Base-by-base conservation (phyloP, 2,113 vertebrate genomes). In the Thalassoma bifasciatum region DNA sequence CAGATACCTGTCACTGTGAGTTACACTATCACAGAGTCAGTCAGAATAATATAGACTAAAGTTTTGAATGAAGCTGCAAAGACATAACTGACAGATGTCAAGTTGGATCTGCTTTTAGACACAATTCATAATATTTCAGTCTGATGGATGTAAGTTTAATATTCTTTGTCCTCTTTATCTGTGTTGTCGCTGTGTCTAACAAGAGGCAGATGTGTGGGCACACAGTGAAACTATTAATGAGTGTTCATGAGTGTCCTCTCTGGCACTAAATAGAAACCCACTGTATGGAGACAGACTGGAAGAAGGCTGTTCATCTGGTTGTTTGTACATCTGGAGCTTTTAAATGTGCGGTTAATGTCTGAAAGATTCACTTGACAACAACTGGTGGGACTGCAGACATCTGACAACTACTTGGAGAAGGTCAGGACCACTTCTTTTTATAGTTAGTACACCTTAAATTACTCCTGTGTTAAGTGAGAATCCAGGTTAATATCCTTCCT, bases 131-230 rank as follows among this genome's bases (percentile, higher is more conserved):
- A 30, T 30, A 30, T 30, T 30, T 30, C 30, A 30, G 30, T 30
- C 30, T 30, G 30, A 30, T 30, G 30, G 30, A 30, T 30, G 30
- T 30, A 30, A 3, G 6, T 6, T 30, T 6, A 30, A 6, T 30
- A 30, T 30, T 30, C 19, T 46, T 14, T 11, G 4, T 56, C n/a
- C 50, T 66, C 34, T 40, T 71, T 23, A 36, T 56, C 70, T 58
- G 21, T 63, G 21, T 21, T 58, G 34, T 42, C 21, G 13, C 30
- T 46, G 9, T 0, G 1, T 46, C 56, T 58, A 46, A 17, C 46
- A 14, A 6, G 49, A 78, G 75, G 80, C 91, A 87, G 89, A 83
- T 92, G 72, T 46, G 78, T 85, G 62, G 66, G 73, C 40, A 22
- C 58, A 81, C 60, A 82, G 81, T 66, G 64, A 59, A 83, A 57